These are phyloP conservation scores for Ctenodactylus gundi DNA, from an alignment of 2,113 vertebrate genomes.

Conservation along the genomic window DNA sequence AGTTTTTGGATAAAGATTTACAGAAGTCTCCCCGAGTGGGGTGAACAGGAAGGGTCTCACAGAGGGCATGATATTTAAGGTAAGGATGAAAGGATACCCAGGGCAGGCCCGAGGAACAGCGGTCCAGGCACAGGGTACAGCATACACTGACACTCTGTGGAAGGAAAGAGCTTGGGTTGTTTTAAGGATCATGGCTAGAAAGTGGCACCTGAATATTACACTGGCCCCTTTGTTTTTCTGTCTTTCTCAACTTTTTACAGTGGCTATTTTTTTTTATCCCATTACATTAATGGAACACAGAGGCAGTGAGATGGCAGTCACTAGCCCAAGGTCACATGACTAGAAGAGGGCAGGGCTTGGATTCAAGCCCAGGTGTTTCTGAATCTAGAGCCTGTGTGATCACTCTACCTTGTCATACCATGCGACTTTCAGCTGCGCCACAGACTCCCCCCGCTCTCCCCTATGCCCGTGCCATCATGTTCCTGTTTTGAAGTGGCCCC, in stretches of 20 bases:
- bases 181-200: background rate
- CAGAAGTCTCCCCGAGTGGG: background rate
- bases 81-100: background rate
- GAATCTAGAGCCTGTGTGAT: background rate
- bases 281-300: background rate
- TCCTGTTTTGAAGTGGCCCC: too few species aligned
- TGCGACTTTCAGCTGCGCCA: background rate
- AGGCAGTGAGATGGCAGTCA: background rate
- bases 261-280: background rate
- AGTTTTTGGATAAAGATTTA: background rate
- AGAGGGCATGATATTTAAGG: background rate
- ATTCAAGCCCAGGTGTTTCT: background rate
- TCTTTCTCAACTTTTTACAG: background rate
- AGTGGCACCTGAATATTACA: background rate
- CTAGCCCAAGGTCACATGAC: background rate
- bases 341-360: background rate
- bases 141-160: rapidly evolving
- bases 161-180: background rate
- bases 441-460: background rate
- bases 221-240: background rate
- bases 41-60: background rate
- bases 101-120: background rate
- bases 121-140: background rate
- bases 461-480: rapidly evolving
- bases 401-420: background rate